These are phyloP conservation scores for Aphelenchoides bicaudatus DNA, from an alignment of 2,888 invertebrate species.

Conservation along the genomic window DNA sequence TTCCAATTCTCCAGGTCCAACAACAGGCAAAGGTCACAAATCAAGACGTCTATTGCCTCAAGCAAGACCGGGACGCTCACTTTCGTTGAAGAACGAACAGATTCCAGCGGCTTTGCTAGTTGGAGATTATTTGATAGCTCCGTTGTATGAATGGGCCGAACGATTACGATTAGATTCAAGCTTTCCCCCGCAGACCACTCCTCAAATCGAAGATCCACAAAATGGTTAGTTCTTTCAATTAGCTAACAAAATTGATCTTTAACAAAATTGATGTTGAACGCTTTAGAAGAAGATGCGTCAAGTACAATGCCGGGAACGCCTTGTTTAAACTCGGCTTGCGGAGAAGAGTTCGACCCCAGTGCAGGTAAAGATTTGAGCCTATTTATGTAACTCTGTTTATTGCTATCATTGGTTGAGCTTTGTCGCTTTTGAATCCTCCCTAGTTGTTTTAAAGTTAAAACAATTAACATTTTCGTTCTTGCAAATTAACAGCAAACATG, in stretches of 20 bases:
- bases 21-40: neutral
- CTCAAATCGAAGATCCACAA: too few species aligned
- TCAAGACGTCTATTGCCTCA: neutral
- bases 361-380: neutral
- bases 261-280: too few species aligned
- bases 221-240: too few species aligned
- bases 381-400: neutral
- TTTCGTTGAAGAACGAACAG: conserved; percentile 24
- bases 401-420: conserved; percentile 1
- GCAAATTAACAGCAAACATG: too few species aligned
- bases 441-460: too few species aligned
- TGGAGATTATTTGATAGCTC: conserved; percentile 56
- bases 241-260: too few species aligned
- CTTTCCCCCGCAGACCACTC: conserved; percentile 7
- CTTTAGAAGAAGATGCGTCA: neutral
- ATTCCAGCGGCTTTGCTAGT: conserved; percentile 29
- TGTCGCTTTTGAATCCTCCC: too few species aligned
- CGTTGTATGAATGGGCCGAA: conserved; percentile 54
- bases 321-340: conserved; percentile 11
- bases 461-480: too few species aligned
- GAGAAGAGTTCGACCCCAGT: conserved; percentile 1
- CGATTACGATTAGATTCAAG: conserved; percentile 35
- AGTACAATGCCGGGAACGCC: conserved; percentile 12
- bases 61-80: conserved; percentile 16
- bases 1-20: conserved; percentile 13